Conservation (phyloP, 2,797 vertebrate species). For the Urosaurus nigricauda region DNA sequence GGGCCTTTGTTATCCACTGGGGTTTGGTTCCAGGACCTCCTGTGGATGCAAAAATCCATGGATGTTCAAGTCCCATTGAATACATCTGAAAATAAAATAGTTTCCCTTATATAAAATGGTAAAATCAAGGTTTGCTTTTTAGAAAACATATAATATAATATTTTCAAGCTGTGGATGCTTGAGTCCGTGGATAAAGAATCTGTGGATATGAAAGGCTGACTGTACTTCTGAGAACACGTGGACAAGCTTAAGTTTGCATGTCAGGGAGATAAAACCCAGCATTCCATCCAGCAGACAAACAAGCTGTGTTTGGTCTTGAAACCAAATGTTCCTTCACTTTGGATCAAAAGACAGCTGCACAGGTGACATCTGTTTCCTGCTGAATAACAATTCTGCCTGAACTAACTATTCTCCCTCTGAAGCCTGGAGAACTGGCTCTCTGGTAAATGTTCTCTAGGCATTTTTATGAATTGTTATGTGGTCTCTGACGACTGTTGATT, state of each 20-base stretch:
- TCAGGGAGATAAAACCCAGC: neutral
- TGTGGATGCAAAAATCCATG: too few relatives aligned
- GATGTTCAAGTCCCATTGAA: too few relatives aligned
- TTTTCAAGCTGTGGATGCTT: too few relatives aligned
- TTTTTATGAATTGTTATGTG: neutral
- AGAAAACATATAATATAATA: too few relatives aligned
- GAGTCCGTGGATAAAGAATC: too few relatives aligned
- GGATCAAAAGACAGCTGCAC: slow-evolving; percentile 60
- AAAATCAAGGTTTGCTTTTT: too few relatives aligned
- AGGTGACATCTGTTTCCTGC: slow-evolving; percentile 55
- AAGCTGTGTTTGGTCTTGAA: slow-evolving; percentile 44
- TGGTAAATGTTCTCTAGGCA: neutral
- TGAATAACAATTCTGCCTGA: slow-evolving; percentile 54
- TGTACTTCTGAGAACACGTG: neutral
- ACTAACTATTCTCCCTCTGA: slow-evolving; percentile 13
- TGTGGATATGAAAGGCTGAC: too few relatives aligned
- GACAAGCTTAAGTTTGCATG: neutral
- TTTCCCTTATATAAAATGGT: too few relatives aligned
- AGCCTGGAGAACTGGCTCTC: neutral
- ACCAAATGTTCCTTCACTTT: neutral
- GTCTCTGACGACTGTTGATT: slow-evolving; percentile 6
- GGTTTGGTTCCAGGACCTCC: too few relatives aligned
- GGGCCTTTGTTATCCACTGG: too few relatives aligned
- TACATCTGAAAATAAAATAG: too few relatives aligned
- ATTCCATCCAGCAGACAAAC: slow-evolving; percentile 19